Evolutionary conservation across 1,140 invertebrate genomes (phyloP), one percentile per base, ranked within the genome.

Genomic region (Camponotus pennsylvanicus): DNA sequence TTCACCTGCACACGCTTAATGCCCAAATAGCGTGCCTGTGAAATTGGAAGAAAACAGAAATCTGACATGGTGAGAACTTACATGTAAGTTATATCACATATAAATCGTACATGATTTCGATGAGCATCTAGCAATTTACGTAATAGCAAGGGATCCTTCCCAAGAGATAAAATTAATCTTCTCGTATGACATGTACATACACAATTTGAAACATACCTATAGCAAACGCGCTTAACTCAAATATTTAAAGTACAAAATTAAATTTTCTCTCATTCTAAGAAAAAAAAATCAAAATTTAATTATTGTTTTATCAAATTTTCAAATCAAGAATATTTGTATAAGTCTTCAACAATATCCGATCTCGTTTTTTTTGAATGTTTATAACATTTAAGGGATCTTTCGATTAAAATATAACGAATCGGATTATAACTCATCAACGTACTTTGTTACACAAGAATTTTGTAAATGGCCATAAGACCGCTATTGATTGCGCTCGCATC

Each of bases 1-100:
- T 85, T 78, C 63, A 84, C 83, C 78, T 73, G 79, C 78, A 82
- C 85, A 86, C 67, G 87, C 84, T 88, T 88, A 88, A 88, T 86
- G 87, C n/a, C 15, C 64, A 78, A 86, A 86, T 88, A 34, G 87
- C 87, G 87, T 88, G 87, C 55, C 73, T 76, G 76, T 49, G 32
- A 75, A 52, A 75, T 52, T 75, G 78, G 67, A 86, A 75, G 78
- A 88, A 86, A 86, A 83, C 57, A 42, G 55, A 18, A 64, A 83
- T 71, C 66, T 52, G 66, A 69, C 79, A 45, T 37, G 69, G 52
- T 73, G 64, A 67, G 61, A 86, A 86, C 76, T 69, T 86, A 59
- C 52, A 86, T n/a, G 76, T 40, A 61, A 59, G 75, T 70, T 69
- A 75, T 21, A 69, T 7, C 57, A 55, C 34, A 59, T 37, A 55